Evolutionary conservation across 2,888 invertebrate species (phyloP), one percentile per base, ranked within the genome.

Genomic region (Bellardia pandia): DNA sequence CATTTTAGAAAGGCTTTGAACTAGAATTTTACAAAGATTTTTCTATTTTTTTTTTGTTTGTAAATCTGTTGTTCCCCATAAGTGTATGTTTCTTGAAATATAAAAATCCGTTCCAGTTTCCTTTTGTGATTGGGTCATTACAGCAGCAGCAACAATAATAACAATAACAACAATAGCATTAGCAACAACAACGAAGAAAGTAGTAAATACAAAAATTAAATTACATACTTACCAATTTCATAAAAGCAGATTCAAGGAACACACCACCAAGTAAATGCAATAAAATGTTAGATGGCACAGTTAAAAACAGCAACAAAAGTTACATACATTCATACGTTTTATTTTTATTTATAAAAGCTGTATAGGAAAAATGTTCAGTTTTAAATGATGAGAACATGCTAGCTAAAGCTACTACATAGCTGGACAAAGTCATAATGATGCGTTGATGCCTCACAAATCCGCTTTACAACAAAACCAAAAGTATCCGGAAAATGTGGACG

Each of bases 71-170:
- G 80, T 87, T 85, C 85, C 64, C 74, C 75, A 85, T 87, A 75
- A 51, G 6, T 84, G 75, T 75, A 71, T 80, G 71, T 60, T 45
- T 45, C 45, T 45, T 75, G 48, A 45, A 80, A 62, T 74, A 81
- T 85, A 75, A 81, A 80, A 85, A 87, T 87, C 85, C 87, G 85
- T 87, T 87, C 85, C 78, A 87, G 81, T 87, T 87, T 87, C 85
- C 85, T 78, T 87, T 78, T 87, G 51, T 64, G 85, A 87, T 82
- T 75, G 62, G 69, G 64, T 78, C 81, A 82, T 78, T 77, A 82
- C 37, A 78, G 23, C 51, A 51, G 33, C 42, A 72, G 40, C 42
- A 60, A 6, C 53, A 76, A 76, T 30, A 62, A 11, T 11, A 45
- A 11, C 45, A 45, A 68, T 23, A 23, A 23, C 42, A 60, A 6